These are phyloP conservation scores for Scartelaos histophorus DNA, from an alignment of 2,113 vertebrate genomes.

Conservation along the genomic window DNA sequence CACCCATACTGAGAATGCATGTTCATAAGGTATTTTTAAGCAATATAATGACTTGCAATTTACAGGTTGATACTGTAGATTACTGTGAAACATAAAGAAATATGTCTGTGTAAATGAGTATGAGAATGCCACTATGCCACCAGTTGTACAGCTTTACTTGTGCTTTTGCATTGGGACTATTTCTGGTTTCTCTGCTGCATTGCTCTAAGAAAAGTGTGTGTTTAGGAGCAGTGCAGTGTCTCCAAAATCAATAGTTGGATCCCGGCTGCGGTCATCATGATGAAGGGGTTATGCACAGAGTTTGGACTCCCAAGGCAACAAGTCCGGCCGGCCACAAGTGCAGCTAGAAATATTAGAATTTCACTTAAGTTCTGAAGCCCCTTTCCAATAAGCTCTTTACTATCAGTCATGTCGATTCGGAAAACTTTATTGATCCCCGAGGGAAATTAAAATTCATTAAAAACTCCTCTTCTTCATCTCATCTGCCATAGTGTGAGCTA, in stretches of 20 bases:
- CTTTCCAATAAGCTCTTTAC: conserved; percentile 6
- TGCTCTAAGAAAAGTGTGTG: neutral
- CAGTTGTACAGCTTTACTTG: too few relatives aligned
- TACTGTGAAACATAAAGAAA: too few relatives aligned
- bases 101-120: too few relatives aligned
- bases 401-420: conserved; percentile 10
- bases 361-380: conserved; percentile 12
- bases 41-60: too few relatives aligned
- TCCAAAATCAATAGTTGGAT: conserved; percentile 9
- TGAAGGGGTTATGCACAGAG: conserved; percentile 10
- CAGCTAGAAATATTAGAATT: conserved; percentile 1
- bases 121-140: too few relatives aligned
- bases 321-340: conserved; percentile 7
- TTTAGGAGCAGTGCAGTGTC: conserved; percentile 2
- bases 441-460: conserved; percentile 16
- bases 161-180: neutral
- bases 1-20: too few relatives aligned
- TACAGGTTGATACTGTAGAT: too few relatives aligned
- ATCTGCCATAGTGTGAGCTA: conserved; percentile 8
- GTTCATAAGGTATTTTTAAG: too few relatives aligned
- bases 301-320: conserved; percentile 11
- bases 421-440: conserved; percentile 12
- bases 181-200: conserved; percentile 6
- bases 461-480: neutral
- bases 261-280: conserved; percentile 1